phyloP scores from a whole-genome alignment of 2,888 invertebrate genomes.

The Leptogaster cylindrica region DNA sequence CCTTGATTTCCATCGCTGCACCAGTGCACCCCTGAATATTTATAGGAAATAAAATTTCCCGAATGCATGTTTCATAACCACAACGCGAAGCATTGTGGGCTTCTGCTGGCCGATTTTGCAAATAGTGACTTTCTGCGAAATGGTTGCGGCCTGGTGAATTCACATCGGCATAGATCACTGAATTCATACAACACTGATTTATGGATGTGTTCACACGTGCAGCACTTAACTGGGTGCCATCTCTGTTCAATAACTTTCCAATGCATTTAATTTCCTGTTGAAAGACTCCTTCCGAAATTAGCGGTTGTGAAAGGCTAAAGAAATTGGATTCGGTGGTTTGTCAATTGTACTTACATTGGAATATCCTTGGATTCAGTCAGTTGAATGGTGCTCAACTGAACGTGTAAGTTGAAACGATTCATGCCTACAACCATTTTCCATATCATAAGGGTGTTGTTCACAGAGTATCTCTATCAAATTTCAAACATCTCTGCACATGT shows the following conservation, averaged over 20 bases:
- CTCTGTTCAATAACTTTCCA: conserved; percentile 15
- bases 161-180: neutral
- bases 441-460: no score
- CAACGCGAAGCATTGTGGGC: conserved; percentile 1
- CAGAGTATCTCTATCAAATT: no score
- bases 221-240: neutral
- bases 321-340: neutral
- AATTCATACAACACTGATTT: neutral
- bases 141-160: neutral
- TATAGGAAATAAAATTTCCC: conserved; percentile 24
- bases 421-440: no score
- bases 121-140: neutral
- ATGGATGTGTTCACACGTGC: neutral
- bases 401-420: no score
- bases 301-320: conserved; percentile 3
- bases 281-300: neutral
- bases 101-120: conserved; percentile 7
- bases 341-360: no score
- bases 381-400: no score
- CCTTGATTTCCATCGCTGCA: neutral
- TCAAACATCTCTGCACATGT: no score
- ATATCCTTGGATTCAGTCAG: no score
- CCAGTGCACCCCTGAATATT: conserved; percentile 11
- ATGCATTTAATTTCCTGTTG: conserved; percentile 25
- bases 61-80: conserved; percentile 30